Percentiles rank a stretch among this genome's conserved stretches.
Evolutionary conservation across 1,140 invertebrate genomes (phyloP).

Genomic region (Dolichoris vasculosae): DNA sequence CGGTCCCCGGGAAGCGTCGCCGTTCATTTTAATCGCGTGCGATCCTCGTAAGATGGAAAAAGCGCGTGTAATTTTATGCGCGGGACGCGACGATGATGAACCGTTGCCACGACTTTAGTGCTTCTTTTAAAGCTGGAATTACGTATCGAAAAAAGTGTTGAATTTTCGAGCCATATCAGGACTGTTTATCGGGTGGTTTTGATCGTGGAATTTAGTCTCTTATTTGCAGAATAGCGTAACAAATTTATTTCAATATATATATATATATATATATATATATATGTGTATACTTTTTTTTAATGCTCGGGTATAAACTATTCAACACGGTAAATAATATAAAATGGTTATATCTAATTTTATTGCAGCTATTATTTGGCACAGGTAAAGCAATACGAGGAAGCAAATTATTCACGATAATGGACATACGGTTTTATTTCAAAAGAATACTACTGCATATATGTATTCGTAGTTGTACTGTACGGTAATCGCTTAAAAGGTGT

Average conservation of each 20-base stretch:
- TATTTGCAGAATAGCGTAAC: background rate
- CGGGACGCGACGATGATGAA: slow-evolving; percentile 21
- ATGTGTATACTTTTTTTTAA: background rate
- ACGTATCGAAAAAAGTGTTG: background rate
- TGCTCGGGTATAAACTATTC: background rate
- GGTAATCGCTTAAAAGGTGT: background rate
- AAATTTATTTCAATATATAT: background rate
- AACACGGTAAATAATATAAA: too few species aligned
- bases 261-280: too few species aligned
- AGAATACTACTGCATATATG: background rate
- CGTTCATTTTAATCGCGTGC: slow-evolving; percentile 62
- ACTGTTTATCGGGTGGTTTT: background rate
- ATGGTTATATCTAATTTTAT: background rate
- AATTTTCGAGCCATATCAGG: background rate
- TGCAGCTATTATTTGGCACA: background rate
- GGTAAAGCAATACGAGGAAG: background rate
- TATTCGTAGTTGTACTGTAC: background rate
- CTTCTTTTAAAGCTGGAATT: background rate
- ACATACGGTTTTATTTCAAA: background rate
- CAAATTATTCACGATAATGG: background rate
- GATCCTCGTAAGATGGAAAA: slow-evolving; percentile 49
- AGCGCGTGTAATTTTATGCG: slow-evolving; percentile 39
- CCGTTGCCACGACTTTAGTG: slow-evolving; percentile 5
- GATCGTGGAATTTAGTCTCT: background rate
- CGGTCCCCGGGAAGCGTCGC: slow-evolving; percentile 30